These are phyloP conservation scores for Agelastica alni DNA, from an alignment of 2,888 invertebrate species.

Conservation along the genomic window DNA sequence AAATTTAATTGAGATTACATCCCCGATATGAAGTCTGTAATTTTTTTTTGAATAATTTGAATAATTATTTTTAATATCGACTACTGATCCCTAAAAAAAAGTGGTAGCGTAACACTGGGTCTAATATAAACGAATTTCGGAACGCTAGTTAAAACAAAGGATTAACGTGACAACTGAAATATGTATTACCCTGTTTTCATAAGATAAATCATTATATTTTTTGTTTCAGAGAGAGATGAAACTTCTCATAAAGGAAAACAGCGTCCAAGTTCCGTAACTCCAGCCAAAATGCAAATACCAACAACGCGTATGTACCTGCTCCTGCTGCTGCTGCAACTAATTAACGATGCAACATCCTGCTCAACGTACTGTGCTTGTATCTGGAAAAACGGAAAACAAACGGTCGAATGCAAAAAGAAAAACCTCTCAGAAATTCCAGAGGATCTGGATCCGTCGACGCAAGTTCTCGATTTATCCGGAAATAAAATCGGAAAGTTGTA, in stretches of 20 bases:
- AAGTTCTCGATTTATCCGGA: constrained; percentile 83
- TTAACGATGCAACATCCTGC: constrained; percentile 59
- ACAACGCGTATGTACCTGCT: constrained; percentile 29
- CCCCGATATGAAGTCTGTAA: too few relatives aligned
- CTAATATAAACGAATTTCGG: too few relatives aligned
- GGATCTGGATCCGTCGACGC: constrained; percentile 81
- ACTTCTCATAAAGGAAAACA: constrained; percentile 2
- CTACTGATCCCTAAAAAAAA: too few relatives aligned
- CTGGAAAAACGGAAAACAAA: constrained; percentile 91
- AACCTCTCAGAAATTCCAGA: constrained; percentile 76
- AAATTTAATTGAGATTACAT: too few relatives aligned
- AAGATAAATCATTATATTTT: neutral
- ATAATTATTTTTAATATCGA: too few relatives aligned
- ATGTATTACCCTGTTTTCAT: too few relatives aligned
- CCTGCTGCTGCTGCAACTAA: constrained; percentile 28
- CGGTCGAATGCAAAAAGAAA: constrained; percentile 83
- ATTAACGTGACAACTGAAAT: too few relatives aligned
- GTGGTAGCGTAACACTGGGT: too few relatives aligned
- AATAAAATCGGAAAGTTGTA: constrained; percentile 80
- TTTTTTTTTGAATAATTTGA: too few relatives aligned
- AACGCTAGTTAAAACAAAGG: too few relatives aligned
- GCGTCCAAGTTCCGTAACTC: constrained; percentile 5
- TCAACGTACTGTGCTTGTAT: constrained; percentile 83
- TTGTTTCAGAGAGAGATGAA: constrained; percentile 26
- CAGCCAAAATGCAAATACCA: constrained; percentile 32